Base-by-base conservation (phyloP, 2,888 invertebrate genomes). In the Dusona sp. region DNA sequence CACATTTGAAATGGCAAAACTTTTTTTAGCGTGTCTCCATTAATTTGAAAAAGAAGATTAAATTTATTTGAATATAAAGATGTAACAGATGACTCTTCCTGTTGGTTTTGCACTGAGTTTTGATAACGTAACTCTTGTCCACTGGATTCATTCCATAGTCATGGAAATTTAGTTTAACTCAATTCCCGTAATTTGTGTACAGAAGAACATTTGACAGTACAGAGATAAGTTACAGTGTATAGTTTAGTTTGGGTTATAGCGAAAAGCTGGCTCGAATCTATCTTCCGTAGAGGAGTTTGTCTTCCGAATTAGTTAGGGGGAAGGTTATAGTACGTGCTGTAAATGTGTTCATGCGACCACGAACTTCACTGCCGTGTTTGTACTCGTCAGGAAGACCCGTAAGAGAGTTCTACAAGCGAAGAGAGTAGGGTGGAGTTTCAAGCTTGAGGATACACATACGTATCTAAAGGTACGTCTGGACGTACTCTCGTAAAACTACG, bases 261-360 rank as follows among this genome's bases (percentile, higher is more conserved):
- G 42, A 57, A 29, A 57, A n/a, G 29, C 29, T 33, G 54, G 48
- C 38, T 64, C 64, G 38, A 25, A 64, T 61, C 79, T 80, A 61
- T 74, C 42, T 79, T 75, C 64, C 74, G 54, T 74, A 16, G 74
- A 83, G 57, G 75, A 75, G 79, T 85, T 85, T 85, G 79, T 70
- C 75, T 83, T 79, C 25, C 61, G 72, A 61, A 75, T 85, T 79
- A 85, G 79, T 65, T 19, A 19, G 65, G 36, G 36, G 61, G 61
- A 16, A 29, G 61, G 61, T 61, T 19, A 51, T 65, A 29, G 36
- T 42, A 42, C 57, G 54, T 29, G 22, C 54, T 65, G 54, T 64
- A 51, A 68, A 57, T 65, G 79, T n/a, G 51, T 67, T 45, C 79
- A 16, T 48, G 80, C 51, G 70, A 67, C 72, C 65, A 48, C 61